phyloP scores from a whole-genome alignment of 2,888 invertebrate genomes.

The Anorthoa munda region DNA sequence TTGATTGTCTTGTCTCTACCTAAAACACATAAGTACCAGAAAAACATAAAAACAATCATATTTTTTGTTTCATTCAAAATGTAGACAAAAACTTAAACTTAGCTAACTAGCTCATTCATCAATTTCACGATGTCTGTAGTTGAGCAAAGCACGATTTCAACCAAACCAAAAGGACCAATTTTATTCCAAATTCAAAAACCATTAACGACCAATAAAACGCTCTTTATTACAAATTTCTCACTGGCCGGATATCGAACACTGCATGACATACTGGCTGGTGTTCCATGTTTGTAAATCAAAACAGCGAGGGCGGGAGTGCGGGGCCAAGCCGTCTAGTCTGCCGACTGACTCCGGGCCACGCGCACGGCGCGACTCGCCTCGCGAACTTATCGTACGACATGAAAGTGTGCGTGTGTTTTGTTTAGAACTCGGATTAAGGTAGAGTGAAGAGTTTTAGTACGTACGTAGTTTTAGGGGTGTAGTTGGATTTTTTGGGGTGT shows the following conservation, averaged over 20 bases:
- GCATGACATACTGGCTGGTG: conserved; percentile 74
- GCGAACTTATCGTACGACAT: conserved; percentile 65
- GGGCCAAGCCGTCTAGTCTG: conserved; percentile 79
- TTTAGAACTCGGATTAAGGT: conserved; percentile 71
- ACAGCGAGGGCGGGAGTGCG: conserved; percentile 71
- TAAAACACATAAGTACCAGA: no score
- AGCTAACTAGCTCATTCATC: conserved; percentile 7
- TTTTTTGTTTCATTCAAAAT: background rate
- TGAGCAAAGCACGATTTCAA: background rate
- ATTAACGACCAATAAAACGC: conserved; percentile 50
- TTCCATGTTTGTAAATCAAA: conserved; percentile 74
- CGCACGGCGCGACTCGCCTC: conserved; percentile 68
- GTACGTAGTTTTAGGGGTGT: conserved; percentile 45
- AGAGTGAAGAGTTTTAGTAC: conserved; percentile 59
- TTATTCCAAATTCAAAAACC: conserved; percentile 29
- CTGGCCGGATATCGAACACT: conserved; percentile 70
- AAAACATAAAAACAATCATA: no score
- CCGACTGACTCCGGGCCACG: conserved; percentile 84
- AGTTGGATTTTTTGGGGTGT: conserved; percentile 16
- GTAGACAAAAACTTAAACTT: background rate
- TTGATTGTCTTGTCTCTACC: background rate
- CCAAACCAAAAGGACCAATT: conserved; percentile 12
- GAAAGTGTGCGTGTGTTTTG: conserved; percentile 71
- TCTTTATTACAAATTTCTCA: conserved; percentile 60
- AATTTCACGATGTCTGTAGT: background rate